Conservation (phyloP, 1,140 invertebrate genomes). For the Eupeodes corollae region DNA sequence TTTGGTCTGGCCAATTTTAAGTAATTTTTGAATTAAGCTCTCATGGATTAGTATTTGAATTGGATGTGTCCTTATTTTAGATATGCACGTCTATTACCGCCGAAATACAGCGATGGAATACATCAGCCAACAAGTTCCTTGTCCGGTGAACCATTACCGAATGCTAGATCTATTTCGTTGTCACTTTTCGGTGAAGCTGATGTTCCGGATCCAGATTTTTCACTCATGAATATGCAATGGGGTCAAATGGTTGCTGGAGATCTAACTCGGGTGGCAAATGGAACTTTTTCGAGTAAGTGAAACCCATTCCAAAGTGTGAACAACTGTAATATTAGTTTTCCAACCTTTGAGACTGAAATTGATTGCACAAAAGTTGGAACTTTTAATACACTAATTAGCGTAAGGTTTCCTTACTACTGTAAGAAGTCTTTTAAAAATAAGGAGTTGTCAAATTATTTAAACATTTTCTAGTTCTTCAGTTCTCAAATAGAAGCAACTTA, state of each 20-base stretch:
- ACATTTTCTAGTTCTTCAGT: no score
- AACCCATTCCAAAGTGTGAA: not conserved
- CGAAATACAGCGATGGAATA: slow-evolving; percentile 71
- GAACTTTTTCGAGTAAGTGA: slow-evolving; percentile 59
- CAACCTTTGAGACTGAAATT: no score
- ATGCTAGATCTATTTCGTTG: slow-evolving; percentile 56
- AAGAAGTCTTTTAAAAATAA: no score
- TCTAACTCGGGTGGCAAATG: slow-evolving; percentile 62
- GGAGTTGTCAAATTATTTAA: no score
- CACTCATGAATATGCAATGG: slow-evolving; percentile 72
- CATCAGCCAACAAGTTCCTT: slow-evolving; percentile 48
- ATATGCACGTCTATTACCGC: slow-evolving; percentile 64
- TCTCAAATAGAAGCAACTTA: no score
- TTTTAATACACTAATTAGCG: no score
- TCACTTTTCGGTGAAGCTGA: slow-evolving; percentile 54
- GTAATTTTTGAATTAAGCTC: slow-evolving; percentile 21
- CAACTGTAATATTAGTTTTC: no score
- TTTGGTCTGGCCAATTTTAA: slow-evolving; percentile 63
- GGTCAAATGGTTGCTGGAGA: slow-evolving; percentile 82
- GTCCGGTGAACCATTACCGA: slow-evolving; percentile 53
- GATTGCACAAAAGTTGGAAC: no score
- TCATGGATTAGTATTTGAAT: no score
- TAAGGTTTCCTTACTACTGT: no score
- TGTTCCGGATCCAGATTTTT: slow-evolving; percentile 56
- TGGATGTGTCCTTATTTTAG: slow-evolving; percentile 14